These are phyloP conservation scores for Ceratina australensis DNA, from an alignment of 1,140 invertebrate species.

Conservation along the genomic window DNA sequence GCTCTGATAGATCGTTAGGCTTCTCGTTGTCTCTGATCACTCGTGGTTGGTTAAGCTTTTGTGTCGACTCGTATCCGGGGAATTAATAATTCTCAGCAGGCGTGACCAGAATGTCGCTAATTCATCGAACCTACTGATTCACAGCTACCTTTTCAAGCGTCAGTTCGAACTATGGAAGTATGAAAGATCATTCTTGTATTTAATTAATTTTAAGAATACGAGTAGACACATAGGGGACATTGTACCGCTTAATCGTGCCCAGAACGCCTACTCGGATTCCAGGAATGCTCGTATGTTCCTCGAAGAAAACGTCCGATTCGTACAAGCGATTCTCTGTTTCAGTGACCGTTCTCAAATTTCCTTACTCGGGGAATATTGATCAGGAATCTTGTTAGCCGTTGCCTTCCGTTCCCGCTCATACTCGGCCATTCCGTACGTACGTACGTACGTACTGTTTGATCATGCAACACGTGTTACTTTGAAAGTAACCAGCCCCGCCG, in stretches of 20 bases:
- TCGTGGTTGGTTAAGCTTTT: background rate
- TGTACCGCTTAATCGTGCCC: background rate
- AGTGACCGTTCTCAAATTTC: constrained; percentile 5
- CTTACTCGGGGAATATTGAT: constrained; percentile 19
- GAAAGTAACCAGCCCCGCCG: constrained; percentile 17
- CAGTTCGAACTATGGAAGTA: no score
- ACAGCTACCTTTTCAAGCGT: no score
- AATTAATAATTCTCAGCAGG: constrained; percentile 1
- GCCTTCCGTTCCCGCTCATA: background rate
- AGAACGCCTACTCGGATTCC: background rate
- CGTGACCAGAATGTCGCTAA: background rate
- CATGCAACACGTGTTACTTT: constrained; percentile 41
- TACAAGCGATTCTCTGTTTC: constrained; percentile 18
- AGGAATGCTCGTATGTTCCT: background rate
- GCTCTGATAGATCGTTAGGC: constrained; percentile 37
- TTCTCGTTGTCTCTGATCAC: constrained; percentile 28
- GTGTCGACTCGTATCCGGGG: background rate
- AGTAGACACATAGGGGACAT: no score
- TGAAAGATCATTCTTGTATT: no score
- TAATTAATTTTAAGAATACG: background rate
- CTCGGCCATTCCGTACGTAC: constrained; percentile 14
- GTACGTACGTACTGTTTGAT: constrained; percentile 4
- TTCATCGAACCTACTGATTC: background rate
- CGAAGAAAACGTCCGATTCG: no score
- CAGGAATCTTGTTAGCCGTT: constrained; percentile 8